Base-by-base conservation (phyloP, 1,140 invertebrate species). In the Dufourea novaeangliae region DNA sequence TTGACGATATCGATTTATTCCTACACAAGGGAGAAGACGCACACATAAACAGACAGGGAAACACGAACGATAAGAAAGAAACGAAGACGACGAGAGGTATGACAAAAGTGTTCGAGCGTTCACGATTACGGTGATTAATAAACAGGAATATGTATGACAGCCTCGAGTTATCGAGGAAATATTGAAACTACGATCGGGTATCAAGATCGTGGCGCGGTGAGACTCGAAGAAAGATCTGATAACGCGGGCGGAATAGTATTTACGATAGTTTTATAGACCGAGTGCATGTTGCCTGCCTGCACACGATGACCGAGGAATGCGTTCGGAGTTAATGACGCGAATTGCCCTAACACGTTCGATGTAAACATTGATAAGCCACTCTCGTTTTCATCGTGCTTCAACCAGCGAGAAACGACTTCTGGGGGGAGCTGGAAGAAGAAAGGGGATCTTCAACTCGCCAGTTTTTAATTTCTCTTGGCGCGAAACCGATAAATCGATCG, bases 81-180 rank as follows among this genome's bases (percentile, higher is more conserved):
- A n/a, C n/a, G 22, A 62, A 20, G 56, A 17, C 17, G 66, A 44
- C 25, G 14, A 46, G 14, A 50, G 37, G 59, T n/a, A 54, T 71
- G 67, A 81, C 14, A 44, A 54, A 74, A 70, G 22, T 62, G 37
- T 71, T 71, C 29, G 29, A 14, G 17, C 27, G 39, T 22, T 20
- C 14, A 14, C 50, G 22, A 66, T 79, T 79, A 67, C 44, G 39
- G 32, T 41, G 50, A 78, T 67, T 72, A 57, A 67, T 52, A 32
- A 61, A 44, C 2, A n/a, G 32, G 72, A 54, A 75, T 56, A 78
- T 72, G 59, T 70, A 52, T 41, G 46, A 44, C 34, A 52, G 57
- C 29, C 29, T 14, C 32, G 76, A 39, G 39, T 72, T 79, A 63
- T n/a, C 11, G 27, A 39, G 20, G 46, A 29, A 77, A 52, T 62